Evolutionary conservation across 2,113 vertebrate species (phyloP), one percentile per base, ranked within the genome.

Genomic region (Perca flavescens): DNA sequence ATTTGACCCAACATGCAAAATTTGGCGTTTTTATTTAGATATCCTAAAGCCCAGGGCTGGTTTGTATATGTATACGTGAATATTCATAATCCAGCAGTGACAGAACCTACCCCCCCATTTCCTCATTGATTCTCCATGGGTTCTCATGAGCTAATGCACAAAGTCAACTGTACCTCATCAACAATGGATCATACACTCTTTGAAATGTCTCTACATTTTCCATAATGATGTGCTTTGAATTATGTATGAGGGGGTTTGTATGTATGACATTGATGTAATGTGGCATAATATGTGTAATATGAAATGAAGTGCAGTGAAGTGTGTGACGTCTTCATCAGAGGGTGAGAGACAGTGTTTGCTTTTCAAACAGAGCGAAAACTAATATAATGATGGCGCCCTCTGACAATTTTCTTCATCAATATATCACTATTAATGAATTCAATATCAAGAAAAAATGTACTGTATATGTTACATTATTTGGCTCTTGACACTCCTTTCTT

Each of bases 161-260:
- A 25, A 6, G 0, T 36, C 50, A 6, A 58, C 49, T 13, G 19
- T 2, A 0, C 34, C 65, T 73, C 69, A 80, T 89, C 34, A 83
- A 61, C 73, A 79, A 71, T 78, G 31, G 15, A 72, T 79, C 56
- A 21, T 4, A n/a, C 40, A 43, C 5, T 19, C 28, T 63, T 25
- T 71, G 54, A 61, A 81, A 74, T 17, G 74, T 56, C 63, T 52
- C 0, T 60, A 36, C 22, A 19, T 12, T 74, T 54, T 49, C 6
- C 46, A 60, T 46, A 62, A 36, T 46, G 57, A 73, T 36, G 54
- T 56, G 13, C 7, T 65, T 9, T 86, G 67, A 74, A 88, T 82
- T 49, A 81, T 66, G 19, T 1, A 86, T 50, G 71, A 43, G 4
- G 21, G 57, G 49, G 43, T 28, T 28, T 62, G 31, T 28, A 11